Base-by-base conservation (phyloP, 2,888 invertebrate species). In the Cheilosia scutellata region DNA sequence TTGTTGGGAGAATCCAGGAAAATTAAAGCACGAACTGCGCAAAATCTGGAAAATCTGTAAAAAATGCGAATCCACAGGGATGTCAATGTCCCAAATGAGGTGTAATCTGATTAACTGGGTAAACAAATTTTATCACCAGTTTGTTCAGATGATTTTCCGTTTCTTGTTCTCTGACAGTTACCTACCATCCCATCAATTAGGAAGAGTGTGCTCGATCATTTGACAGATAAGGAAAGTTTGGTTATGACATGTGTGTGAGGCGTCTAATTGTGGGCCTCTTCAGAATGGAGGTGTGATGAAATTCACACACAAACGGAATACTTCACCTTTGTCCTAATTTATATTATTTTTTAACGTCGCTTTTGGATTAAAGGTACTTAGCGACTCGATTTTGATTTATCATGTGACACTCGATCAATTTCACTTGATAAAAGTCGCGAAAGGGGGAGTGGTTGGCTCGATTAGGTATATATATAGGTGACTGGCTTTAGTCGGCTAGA, bases 321-420 rank as follows among this genome's bases (percentile, higher is more conserved):
- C 37, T 29, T 16, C 44, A 6, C 13, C 9, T 20, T 51, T 70
- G 83, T 74, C 51, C 83, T 53, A 78, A 79, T 79, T 74, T 74
- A 70, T 65, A 70, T 74, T 75, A 75, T 62, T 70, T 75, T 75
- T 51, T 42, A 44, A 74, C 62, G 72, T 76, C 68, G 57, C 20
- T 58, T 53, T 33, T 60, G 80, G 84, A 84, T 84, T 84, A 76
- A 58, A 42, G 62, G 58, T 65, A 63, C 65, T 79, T 70, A 74
- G 47, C 47, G 42, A 70, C 33, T 75, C 58, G 75, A 65, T 66
- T 80, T 84, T 71, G 70, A 75, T 80, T 80, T 75, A 84, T 84
- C 84, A 71, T 66, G 66, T 80, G 84, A 80, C 80, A 84, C 79
- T 66, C 80, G 84, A 84, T 84, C 84, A 84, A 84, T 84, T 76